These are phyloP conservation scores for Cochlearius cochlearius DNA, from an alignment of 2,113 vertebrate species.

Conservation along the genomic window DNA sequence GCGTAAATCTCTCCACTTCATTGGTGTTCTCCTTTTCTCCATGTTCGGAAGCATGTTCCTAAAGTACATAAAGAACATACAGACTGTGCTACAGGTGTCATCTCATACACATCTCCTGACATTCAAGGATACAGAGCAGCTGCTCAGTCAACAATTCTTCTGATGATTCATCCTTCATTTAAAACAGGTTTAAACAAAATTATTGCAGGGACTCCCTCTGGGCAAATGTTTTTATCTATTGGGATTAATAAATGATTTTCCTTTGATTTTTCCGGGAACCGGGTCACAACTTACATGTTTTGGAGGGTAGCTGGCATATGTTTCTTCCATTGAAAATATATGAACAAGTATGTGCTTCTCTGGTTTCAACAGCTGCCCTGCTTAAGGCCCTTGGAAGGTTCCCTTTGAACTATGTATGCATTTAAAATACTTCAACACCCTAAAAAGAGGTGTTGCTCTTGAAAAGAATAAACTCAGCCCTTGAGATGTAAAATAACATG, in stretches of 20 bases:
- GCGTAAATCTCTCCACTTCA: background rate
- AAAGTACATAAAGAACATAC: background rate
- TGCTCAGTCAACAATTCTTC: background rate
- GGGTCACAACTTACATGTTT: background rate
- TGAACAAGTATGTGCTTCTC: background rate
- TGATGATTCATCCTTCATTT: background rate
- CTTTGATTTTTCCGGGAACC: background rate
- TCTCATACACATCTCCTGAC: background rate
- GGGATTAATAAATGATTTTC: background rate
- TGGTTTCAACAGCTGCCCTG: background rate
- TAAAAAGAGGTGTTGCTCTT: background rate
- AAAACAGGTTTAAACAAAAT: background rate
- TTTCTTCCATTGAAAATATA: background rate
- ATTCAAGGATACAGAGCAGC: background rate
- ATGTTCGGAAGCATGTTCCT: background rate
- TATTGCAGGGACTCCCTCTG: background rate
- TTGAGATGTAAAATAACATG: background rate
- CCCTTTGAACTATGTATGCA: background rate
- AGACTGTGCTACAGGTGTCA: background rate
- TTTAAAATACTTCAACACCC: constrained; percentile 2
- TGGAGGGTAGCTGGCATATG: background rate
- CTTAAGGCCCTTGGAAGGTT: background rate
- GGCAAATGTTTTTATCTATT: background rate
- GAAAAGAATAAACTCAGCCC: background rate
- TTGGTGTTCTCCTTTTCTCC: background rate